A percentile compares a stretch with the other conserved stretches of the same genome.
Evolutionary conservation across 2,113 vertebrate species (phyloP).

Genomic region (Otolemur garnettii): DNA sequence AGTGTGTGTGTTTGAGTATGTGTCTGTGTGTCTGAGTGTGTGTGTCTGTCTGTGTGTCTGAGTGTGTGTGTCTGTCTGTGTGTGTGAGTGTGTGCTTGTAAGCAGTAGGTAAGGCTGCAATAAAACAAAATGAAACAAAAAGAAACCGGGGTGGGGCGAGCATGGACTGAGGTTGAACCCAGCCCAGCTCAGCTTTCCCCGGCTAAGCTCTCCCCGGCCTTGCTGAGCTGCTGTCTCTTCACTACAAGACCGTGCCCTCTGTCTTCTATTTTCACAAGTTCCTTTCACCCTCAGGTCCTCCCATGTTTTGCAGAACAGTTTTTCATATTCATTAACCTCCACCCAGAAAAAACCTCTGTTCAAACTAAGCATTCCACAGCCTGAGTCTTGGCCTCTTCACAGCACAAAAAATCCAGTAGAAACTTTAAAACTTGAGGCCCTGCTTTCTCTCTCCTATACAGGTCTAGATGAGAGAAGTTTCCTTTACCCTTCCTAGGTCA

Average conservation of each 20-base stretch:
- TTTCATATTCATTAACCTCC: conserved; percentile 10
- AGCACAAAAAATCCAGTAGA: not conserved
- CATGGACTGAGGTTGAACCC: not conserved
- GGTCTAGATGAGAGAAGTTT: not conserved
- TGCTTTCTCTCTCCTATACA: not conserved
- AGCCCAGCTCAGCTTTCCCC: not conserved
- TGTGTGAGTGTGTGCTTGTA: too few relatives aligned
- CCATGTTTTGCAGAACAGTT: not conserved
- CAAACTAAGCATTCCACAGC: not conserved
- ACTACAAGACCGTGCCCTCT: not conserved
- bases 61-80: too few relatives aligned
- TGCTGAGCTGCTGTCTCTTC: not conserved
- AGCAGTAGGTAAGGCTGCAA: not conserved
- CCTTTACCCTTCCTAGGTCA: not conserved
- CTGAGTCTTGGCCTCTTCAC: not conserved
- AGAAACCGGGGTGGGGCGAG: too few relatives aligned
- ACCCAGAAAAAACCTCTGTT: not conserved
- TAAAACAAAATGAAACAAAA: not conserved
- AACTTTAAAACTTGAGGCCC: not conserved
- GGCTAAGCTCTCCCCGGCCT: fast-evolving
- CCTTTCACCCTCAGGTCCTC: not conserved
- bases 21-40: too few relatives aligned
- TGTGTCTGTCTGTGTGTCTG: too few relatives aligned
- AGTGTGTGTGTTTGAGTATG: too few relatives aligned
- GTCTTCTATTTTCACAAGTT: not conserved